Percentiles rank a stretch among this genome's conserved stretches.
These are phyloP conservation scores for Andrena praecox DNA, from an alignment of 2,888 invertebrate genomes.

Conservation along the genomic window DNA sequence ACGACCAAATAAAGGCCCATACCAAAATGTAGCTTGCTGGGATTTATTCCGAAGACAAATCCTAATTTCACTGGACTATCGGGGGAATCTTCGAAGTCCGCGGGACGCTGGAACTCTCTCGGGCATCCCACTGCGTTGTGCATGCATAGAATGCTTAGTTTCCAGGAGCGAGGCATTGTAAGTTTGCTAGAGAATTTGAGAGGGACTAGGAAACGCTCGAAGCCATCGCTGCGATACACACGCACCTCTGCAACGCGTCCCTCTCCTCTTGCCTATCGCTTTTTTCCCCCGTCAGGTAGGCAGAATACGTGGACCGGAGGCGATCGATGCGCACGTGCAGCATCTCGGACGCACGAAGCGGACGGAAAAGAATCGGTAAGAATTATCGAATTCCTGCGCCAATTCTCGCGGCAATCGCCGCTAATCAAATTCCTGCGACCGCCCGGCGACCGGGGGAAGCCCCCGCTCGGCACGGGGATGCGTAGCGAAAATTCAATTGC, in stretches of 20 bases:
- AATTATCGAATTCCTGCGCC: conserved; percentile 7
- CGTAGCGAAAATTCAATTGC: background rate
- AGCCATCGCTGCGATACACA: conserved; percentile 29
- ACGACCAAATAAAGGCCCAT: no score
- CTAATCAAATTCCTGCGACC: background rate
- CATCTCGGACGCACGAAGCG: conserved; percentile 25
- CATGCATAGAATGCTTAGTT: no score
- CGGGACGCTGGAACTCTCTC: no score
- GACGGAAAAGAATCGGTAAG: conserved; percentile 6
- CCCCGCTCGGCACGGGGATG: no score
- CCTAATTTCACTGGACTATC: no score
- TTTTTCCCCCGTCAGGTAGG: conserved; percentile 50
- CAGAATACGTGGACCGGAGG: conserved; percentile 19
- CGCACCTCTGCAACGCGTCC: conserved; percentile 31
- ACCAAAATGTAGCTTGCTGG: no score
- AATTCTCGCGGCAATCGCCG: background rate
- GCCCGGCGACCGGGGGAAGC: no score
- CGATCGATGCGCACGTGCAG: conserved; percentile 38
- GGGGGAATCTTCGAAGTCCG: no score
- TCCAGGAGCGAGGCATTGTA: no score
- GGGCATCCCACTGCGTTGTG: no score
- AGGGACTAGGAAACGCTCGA: background rate
- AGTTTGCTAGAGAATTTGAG: no score
- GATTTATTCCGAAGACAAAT: no score
- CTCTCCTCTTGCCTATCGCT: conserved; percentile 41